Evolutionary conservation across 92 coral and sea anemone genomes (phyloP), one percentile per base, ranked within the genome.

Genomic region (Anthopleura xanthogrammica): DNA sequence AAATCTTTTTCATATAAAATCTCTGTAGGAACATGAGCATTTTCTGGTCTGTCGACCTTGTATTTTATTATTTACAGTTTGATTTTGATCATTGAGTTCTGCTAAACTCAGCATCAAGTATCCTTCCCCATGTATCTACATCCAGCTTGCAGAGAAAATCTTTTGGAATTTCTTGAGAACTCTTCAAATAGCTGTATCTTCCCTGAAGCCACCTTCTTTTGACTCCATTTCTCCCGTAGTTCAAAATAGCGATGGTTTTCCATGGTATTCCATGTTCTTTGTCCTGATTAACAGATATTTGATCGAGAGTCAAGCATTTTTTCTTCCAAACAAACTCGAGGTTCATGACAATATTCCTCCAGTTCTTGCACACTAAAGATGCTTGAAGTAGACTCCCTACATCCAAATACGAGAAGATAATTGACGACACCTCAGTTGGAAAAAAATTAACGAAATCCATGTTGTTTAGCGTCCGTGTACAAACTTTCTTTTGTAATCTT

Each of bases 121-220:
- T 97, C 12, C 85, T 60, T 10, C 99, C 99, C 99, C 99, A 97
- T 3, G 91, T 84, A 13, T 97, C 99, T 17, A 83, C 68, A 9
- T 84, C 92, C 77, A 94, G 77, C n/a, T 92, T 93, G 70, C 95
- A 88, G n/a, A 96, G 80, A 41, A 86, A 87, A 56, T 94, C 83
- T 40, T 90, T 89, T 10, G 99, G 97, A 24, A 96, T 83, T 12
- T 88, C 95, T 16, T 96, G 95, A 14, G 72, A 60, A 19, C 92
- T 88, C 75, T 86, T 96, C 1, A 86, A 78, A 13, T 60, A 39
- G 55, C 98, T 92, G 57, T 81, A 96, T 80, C 90, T 78, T 2
- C 98, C 99, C 70, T 90, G 86, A 19, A 88, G 82, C 99, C 99
- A 96, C 56, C 88, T 82, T 80, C 89, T 90, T 85, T 77, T 96